A percentile compares a stretch with the other conserved stretches of the same genome.
Evolutionary conservation across 1,140 invertebrate genomes (phyloP).

Genomic region (Maniola jurtina): DNA sequence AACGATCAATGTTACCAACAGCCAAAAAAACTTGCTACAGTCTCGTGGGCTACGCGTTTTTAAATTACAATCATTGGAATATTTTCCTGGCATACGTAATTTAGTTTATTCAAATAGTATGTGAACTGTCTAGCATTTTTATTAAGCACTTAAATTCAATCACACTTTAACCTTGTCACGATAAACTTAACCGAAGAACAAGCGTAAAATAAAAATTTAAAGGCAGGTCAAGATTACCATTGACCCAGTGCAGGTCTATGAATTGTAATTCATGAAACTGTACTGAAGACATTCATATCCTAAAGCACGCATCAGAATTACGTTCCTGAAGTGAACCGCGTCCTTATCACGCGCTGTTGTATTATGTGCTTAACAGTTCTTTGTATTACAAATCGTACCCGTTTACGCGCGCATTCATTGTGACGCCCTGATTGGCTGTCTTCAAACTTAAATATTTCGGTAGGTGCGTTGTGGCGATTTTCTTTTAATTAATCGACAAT

Average conservation of each 20-base stretch:
- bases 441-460: no score
- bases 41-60: not conserved
- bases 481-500: not conserved
- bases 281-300: no score
- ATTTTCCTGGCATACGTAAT: conserved; percentile 19
- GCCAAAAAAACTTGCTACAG: not conserved
- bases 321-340: no score
- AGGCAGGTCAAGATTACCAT: no score
- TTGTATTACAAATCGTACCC: no score
- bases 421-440: not conserved
- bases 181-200: no score
- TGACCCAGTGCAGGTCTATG: no score
- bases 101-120: conserved; percentile 28
- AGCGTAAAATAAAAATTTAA: not conserved
- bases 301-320: no score
- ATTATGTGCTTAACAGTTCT: no score
- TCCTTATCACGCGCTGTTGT: no score
- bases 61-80: conserved; percentile 23
- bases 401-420: no score
- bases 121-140: conserved; percentile 10
- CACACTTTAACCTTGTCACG: not conserved
- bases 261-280: no score
- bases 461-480: not conserved
- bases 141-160: conserved; percentile 5
- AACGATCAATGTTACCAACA: not conserved